Evolutionary conservation across 2,113 vertebrate species (phyloP), one percentile per base, ranked within the genome.

Genomic region (Numida meleagris): DNA sequence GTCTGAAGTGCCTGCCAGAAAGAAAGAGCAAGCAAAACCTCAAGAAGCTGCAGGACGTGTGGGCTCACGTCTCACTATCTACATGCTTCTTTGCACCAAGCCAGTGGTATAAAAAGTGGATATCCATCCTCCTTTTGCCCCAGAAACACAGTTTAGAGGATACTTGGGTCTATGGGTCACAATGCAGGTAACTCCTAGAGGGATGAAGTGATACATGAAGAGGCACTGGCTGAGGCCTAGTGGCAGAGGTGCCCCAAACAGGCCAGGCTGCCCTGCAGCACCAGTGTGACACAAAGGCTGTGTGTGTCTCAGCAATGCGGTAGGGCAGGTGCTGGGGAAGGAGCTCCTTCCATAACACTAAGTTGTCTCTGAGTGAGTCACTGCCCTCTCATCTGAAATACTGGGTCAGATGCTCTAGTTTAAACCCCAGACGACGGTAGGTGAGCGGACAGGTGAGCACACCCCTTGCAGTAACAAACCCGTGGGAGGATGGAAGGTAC

Each of bases 11-110:
- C 88, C 53, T 83, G 74, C 46, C 23, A 6, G 75, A 93, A 12
- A 76, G 75, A 93, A 95, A 94, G 65, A 67, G 93, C 82, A 85
- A 96, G 72, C 71, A 90, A 95, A 92, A 93, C 53, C 58, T 57
- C 84, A 68, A 66, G 61, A 90, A 94, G 77, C 20, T 61, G 61
- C 76, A 72, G 80, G 62, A 89, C 6, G 8, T 12, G 42, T 29
- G 9, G 40, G 29, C 70, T 81, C 43, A 59, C 46, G 33, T 92
- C 77, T 86, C 67, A 51, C 63, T 43, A 31, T 55, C 21, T 75
- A 57, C 93, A 46, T 24, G 42, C 51, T 50, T 78, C 67, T 10
- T 82, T 58, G 40, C 86, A 61, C 48, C 73, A 82, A n/a, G 10
- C 16, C 6, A 23, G 18, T 2, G 3, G 15, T 57, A 53, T 15